Evolutionary conservation across 2,888 invertebrate genomes (phyloP).

Genomic region (Spatulosminthurus flaviceps): DNA sequence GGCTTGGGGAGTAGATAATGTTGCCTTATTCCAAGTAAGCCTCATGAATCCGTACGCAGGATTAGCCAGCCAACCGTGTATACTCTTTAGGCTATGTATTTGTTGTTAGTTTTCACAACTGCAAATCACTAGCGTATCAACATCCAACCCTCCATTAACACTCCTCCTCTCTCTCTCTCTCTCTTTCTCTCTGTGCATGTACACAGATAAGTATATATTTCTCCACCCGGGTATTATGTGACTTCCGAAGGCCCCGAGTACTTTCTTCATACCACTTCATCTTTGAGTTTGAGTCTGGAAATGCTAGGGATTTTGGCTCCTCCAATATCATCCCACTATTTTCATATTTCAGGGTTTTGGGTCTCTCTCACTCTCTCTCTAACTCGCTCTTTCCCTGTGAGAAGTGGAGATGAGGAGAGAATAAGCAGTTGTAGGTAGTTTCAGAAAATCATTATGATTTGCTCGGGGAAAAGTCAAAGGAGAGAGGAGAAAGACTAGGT

Average conservation of each 20-base stretch:
- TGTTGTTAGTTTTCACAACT: conserved; percentile 18
- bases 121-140: not conserved
- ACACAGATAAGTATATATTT: not conserved
- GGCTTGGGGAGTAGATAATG: conserved; percentile 55
- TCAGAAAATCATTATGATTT: not conserved
- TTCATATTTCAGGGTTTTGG: not conserved
- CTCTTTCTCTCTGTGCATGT: not conserved
- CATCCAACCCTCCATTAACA: not conserved
- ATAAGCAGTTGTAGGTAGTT: not conserved
- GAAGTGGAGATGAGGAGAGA: not conserved
- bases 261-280: not conserved
- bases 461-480: not conserved
- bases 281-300: not conserved
- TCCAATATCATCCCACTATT: not conserved
- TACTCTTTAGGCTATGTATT: conserved; percentile 7
- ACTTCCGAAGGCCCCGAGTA: not conserved
- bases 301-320: not conserved
- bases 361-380: conserved; percentile 5
- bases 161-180: not conserved
- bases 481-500: not conserved
- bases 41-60: conserved; percentile 43
- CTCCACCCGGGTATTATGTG: not conserved
- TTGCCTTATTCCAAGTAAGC: conserved; percentile 36
- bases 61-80: conserved; percentile 32
- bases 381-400: not conserved